A percentile compares a stretch with the other conserved stretches of the same genome.
phyloP scores from a whole-genome alignment of 2,888 invertebrate species.

The Dryocosmus kuriphilus region DNA sequence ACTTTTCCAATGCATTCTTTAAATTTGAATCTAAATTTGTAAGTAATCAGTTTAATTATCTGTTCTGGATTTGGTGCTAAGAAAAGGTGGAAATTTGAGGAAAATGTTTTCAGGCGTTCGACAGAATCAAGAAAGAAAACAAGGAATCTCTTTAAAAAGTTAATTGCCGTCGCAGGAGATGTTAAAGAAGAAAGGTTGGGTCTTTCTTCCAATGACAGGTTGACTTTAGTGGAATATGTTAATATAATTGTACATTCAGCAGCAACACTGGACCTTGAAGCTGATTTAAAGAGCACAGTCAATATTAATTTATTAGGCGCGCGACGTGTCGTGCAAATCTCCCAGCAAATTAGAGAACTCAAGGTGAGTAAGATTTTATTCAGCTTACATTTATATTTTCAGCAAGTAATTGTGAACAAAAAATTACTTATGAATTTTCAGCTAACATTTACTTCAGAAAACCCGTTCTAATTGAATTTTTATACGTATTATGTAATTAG shows the following conservation, averaged over 20 bases:
- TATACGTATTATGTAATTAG: no score
- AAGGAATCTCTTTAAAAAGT: slow-evolving; percentile 83
- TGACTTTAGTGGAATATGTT: slow-evolving; percentile 85
- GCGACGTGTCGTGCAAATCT: slow-evolving; percentile 87
- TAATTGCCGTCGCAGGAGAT: slow-evolving; percentile 88
- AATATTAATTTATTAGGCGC: slow-evolving; percentile 94
- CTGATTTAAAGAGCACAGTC: slow-evolving; percentile 89
- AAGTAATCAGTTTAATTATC: no score
- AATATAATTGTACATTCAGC: slow-evolving; percentile 96
- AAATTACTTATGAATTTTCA: not conserved
- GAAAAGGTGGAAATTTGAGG: no score
- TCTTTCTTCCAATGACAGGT: slow-evolving; percentile 83
- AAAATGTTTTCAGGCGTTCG: slow-evolving; percentile 80
- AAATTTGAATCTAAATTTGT: no score
- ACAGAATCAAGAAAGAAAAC: slow-evolving; percentile 81
- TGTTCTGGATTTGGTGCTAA: no score
- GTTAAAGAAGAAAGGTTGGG: slow-evolving; percentile 88
- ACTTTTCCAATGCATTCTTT: no score
- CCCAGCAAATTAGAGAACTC: slow-evolving; percentile 86
- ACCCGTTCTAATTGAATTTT: no score
- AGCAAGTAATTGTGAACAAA: no score
- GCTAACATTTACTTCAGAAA: not conserved
- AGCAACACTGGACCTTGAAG: slow-evolving; percentile 95
- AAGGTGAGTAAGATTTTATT: slow-evolving; percentile 79
- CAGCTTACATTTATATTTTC: not conserved